Percentiles rank a stretch among this genome's conserved stretches.
Evolutionary conservation across 2,113 vertebrate species (phyloP).

Genomic region (Lamprotornis superbus): DNA sequence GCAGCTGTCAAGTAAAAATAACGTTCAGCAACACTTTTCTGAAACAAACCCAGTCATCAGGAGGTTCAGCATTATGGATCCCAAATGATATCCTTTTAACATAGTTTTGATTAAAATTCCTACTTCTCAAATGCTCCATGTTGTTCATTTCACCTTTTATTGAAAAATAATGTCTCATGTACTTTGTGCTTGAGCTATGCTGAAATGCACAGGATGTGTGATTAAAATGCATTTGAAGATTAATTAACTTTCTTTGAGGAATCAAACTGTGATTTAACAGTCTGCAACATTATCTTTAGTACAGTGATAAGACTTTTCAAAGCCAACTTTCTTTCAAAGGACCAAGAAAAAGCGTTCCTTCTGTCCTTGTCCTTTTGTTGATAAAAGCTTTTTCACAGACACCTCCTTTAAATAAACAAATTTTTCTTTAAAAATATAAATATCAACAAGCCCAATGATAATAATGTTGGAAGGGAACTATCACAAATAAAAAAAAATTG

Average conservation of each 20-base stretch:
- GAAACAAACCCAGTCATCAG: background rate
- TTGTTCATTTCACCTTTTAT: background rate
- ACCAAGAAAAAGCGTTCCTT: background rate
- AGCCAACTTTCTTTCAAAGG: background rate
- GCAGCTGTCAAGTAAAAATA: background rate
- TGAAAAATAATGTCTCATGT: background rate
- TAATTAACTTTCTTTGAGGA: conserved; percentile 11
- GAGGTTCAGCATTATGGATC: background rate
- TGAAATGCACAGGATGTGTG: background rate
- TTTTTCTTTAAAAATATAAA: background rate
- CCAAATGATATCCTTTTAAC: background rate
- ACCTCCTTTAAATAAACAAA: background rate
- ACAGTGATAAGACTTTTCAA: background rate
- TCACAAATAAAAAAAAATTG: background rate
- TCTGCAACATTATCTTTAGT: background rate
- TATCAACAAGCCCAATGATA: background rate
- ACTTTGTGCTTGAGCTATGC: background rate
- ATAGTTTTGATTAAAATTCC: background rate
- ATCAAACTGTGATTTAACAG: background rate
- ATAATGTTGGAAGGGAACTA: background rate
- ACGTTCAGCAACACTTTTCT: background rate
- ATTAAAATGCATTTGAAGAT: background rate
- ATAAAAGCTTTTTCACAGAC: conserved; percentile 3
- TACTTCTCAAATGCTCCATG: background rate
- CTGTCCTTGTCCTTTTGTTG: background rate